These are phyloP conservation scores for Austrolebias charrua DNA, from an alignment of 2,797 vertebrate species.

Conservation along the genomic window DNA sequence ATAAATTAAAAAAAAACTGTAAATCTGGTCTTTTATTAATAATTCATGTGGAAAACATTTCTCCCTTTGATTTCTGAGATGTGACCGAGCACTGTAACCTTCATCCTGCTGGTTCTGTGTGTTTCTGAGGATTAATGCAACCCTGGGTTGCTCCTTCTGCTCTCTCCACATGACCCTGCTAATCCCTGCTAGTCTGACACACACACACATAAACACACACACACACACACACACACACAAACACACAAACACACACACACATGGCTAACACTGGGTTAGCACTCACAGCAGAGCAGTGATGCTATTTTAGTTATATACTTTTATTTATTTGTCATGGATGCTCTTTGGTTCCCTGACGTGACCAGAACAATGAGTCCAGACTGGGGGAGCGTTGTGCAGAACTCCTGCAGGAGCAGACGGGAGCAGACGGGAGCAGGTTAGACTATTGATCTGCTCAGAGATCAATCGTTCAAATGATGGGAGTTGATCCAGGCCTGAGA, in stretches of 20 bases:
- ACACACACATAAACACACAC: constrained; percentile 10
- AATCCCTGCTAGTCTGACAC: constrained; percentile 54
- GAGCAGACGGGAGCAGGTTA: constrained; percentile 24
- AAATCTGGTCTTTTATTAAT: background rate
- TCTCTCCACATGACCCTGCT: constrained; percentile 55
- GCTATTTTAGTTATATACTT: background rate
- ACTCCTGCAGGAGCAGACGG: constrained; percentile 63
- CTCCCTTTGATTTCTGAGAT: constrained; percentile 17
- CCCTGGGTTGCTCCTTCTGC: constrained; percentile 60
- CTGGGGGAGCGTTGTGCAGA: constrained; percentile 26
- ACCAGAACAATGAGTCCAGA: constrained; percentile 35
- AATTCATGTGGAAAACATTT: constrained; percentile 17
- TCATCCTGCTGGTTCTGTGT: constrained; percentile 17
- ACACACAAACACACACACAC: too few relatives aligned
- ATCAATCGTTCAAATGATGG: constrained; percentile 20
- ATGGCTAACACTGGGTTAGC: constrained; percentile 19
- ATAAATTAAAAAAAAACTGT: background rate
- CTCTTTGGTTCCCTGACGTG: constrained; percentile 16
- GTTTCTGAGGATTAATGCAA: constrained; percentile 51
- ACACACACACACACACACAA: constrained; percentile 9
- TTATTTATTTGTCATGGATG: constrained; percentile 1
- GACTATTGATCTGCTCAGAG: constrained; percentile 44
- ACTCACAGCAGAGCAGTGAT: background rate
- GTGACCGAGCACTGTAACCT: constrained; percentile 17
- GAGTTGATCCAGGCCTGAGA: constrained; percentile 37